phyloP scores from a whole-genome alignment of 2,888 invertebrate genomes.

The Apoda limacodes region DNA sequence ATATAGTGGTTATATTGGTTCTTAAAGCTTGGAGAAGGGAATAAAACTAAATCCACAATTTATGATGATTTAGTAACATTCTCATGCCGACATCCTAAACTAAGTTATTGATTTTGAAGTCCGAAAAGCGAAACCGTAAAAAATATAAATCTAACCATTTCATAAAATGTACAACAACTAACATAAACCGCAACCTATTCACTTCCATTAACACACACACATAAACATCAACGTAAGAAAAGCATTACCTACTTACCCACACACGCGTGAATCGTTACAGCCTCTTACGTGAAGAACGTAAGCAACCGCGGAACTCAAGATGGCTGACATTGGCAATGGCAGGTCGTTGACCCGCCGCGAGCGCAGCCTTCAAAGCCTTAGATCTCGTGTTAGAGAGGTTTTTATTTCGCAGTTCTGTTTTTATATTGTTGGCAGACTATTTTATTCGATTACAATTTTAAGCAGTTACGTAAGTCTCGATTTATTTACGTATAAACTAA shows the following conservation, averaged over 20 bases:
- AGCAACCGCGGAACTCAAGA: conserved; percentile 68
- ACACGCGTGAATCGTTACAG: conserved; percentile 54
- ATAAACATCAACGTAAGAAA: conserved; percentile 45
- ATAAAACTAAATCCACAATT: too few species aligned
- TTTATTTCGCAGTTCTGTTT: conserved; percentile 53
- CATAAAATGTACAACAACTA: conserved; percentile 23
- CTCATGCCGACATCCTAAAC: too few species aligned
- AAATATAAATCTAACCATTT: conserved; percentile 22
- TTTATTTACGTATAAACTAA: too few species aligned
- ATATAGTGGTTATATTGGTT: too few species aligned
- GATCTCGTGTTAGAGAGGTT: conserved; percentile 64
- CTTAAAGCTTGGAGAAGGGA: too few species aligned
- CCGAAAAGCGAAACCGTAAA: conserved; percentile 22
- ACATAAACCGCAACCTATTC: conserved; percentile 34
- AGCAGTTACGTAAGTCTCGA: too few species aligned
- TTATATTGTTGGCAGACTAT: too few species aligned
- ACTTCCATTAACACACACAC: conserved; percentile 47
- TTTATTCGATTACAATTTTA: too few species aligned
- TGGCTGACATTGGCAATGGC: conserved; percentile 71
- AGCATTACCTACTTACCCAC: conserved; percentile 60
- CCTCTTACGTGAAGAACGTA: conserved; percentile 69
- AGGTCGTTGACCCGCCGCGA: conserved; percentile 56
- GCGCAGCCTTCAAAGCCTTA: conserved; percentile 67
- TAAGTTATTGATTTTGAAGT: too few species aligned
- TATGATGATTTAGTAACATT: too few species aligned